Conservation (phyloP, 2,888 invertebrate species). For the Philopedon plagiatum region DNA sequence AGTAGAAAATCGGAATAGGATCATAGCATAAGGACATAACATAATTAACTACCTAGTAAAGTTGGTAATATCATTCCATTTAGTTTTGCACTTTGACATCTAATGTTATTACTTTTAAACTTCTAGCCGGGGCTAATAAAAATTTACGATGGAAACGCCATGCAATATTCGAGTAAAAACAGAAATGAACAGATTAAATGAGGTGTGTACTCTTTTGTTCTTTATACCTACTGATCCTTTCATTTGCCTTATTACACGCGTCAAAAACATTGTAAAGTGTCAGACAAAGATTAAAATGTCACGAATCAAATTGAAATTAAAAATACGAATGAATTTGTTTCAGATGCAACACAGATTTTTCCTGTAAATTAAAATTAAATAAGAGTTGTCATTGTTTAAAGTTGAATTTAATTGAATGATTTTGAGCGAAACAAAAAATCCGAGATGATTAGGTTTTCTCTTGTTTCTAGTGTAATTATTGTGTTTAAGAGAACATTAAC, state of each 20-base stretch:
- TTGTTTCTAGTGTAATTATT: too few relatives aligned
- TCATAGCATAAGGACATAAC: too few relatives aligned
- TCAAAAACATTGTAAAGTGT: slow-evolving; percentile 9
- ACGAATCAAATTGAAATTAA: neutral
- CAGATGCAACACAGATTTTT: too few relatives aligned
- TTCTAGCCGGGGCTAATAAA: slow-evolving; percentile 28
- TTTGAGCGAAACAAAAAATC: too few relatives aligned
- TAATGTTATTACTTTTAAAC: slow-evolving; percentile 24
- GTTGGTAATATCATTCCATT: slow-evolving; percentile 2
- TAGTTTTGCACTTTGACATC: slow-evolving; percentile 17
- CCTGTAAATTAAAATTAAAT: too few relatives aligned
- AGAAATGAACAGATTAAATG: slow-evolving; percentile 20
- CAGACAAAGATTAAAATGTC: slow-evolving; percentile 1
- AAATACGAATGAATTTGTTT: neutral
- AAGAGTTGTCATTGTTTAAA: too few relatives aligned
- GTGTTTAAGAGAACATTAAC: too few relatives aligned
- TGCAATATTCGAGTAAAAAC: slow-evolving; percentile 26
- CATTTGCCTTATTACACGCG: slow-evolving; percentile 14
- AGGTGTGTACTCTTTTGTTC: slow-evolving; percentile 25
- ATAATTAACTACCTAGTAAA: neutral
- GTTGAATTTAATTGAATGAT: too few relatives aligned
- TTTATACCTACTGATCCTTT: slow-evolving; percentile 14
- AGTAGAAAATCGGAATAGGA: too few relatives aligned
- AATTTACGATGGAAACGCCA: slow-evolving; percentile 28
- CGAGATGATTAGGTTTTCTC: too few relatives aligned